Percentiles rank a stretch among this genome's conserved stretches.
phyloP scores from a whole-genome alignment of 2,113 vertebrate genomes.

The Symphodus melops region DNA sequence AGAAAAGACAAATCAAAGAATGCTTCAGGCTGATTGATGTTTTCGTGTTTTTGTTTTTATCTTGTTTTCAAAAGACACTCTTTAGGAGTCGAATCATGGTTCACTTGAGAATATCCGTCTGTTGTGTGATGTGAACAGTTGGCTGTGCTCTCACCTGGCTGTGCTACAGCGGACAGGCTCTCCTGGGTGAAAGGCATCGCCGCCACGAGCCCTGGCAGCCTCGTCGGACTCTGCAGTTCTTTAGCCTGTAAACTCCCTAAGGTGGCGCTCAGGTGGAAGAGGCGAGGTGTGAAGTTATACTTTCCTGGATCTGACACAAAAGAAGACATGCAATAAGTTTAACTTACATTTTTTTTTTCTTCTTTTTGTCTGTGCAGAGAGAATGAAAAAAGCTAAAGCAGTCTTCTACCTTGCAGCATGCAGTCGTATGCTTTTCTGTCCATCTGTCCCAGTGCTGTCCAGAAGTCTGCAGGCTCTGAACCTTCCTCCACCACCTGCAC shows the following conservation, averaged over 20 bases:
- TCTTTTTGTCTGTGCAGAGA: neutral
- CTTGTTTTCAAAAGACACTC: too few species aligned
- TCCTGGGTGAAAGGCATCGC: conserved; percentile 85
- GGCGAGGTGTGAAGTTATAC: conserved; percentile 84
- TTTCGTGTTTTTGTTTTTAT: too few species aligned
- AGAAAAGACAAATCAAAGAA: too few species aligned
- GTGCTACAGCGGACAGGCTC: conserved; percentile 72
- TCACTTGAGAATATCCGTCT: too few species aligned
- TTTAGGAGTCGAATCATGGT: too few species aligned
- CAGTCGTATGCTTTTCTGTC: conserved; percentile 86
- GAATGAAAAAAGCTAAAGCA: neutral
- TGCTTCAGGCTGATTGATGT: too few species aligned
- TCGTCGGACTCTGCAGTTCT: conserved; percentile 74
- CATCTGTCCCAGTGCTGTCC: conserved; percentile 79
- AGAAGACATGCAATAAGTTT: neutral
- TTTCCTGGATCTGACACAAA: conserved; percentile 80
- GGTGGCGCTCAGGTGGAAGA: conserved; percentile 80
- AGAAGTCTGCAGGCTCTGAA: conserved; percentile 82
- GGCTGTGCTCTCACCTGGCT: conserved; percentile 76
- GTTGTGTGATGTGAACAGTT: too few species aligned
- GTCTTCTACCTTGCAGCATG: conserved; percentile 83
- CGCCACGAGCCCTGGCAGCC: conserved; percentile 70
- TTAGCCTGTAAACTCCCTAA: conserved; percentile 73
- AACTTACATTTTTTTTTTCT: neutral
- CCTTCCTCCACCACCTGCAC: conserved; percentile 82